These are phyloP conservation scores for Hyaena hyaena DNA, from an alignment of 2,113 vertebrate species.

Conservation along the genomic window DNA sequence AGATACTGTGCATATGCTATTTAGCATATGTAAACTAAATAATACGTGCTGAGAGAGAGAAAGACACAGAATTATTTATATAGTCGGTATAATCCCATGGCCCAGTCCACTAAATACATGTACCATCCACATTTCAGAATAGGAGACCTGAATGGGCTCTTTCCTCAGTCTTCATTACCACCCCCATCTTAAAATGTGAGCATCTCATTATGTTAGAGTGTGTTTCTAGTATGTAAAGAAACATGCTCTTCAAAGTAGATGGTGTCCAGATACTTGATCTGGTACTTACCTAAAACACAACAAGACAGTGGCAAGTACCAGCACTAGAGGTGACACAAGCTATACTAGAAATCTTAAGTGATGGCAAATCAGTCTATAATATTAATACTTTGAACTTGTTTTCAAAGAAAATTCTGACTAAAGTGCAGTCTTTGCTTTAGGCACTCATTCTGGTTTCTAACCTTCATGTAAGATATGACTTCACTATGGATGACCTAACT, in stretches of 20 bases:
- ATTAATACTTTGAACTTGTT: not conserved
- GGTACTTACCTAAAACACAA: not conserved
- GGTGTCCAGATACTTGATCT: not conserved
- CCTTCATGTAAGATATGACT: not conserved
- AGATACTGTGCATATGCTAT: not conserved
- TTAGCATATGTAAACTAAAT: not conserved
- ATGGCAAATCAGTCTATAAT: not conserved
- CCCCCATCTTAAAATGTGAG: not conserved
- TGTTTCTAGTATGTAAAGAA: not conserved
- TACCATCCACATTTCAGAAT: not conserved
- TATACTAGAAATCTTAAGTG: not conserved
- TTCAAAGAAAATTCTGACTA: not conserved
- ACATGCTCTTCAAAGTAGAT: not conserved
- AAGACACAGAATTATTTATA: not conserved
- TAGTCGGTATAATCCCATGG: not conserved
- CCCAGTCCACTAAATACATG: not conserved
- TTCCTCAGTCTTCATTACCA: not conserved
- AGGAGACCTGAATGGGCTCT: not conserved
- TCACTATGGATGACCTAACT: not conserved
- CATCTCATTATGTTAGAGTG: not conserved
- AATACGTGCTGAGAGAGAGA: not conserved
- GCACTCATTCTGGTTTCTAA: slow-evolving; percentile 2
- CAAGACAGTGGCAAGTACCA: not conserved
- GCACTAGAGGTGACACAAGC: not conserved
- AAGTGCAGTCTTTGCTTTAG: not conserved